A percentile compares a stretch with the other conserved stretches of the same genome.
These are phyloP conservation scores for Norana najaformis DNA, from an alignment of 2,888 invertebrate genomes.

Conservation along the genomic window DNA sequence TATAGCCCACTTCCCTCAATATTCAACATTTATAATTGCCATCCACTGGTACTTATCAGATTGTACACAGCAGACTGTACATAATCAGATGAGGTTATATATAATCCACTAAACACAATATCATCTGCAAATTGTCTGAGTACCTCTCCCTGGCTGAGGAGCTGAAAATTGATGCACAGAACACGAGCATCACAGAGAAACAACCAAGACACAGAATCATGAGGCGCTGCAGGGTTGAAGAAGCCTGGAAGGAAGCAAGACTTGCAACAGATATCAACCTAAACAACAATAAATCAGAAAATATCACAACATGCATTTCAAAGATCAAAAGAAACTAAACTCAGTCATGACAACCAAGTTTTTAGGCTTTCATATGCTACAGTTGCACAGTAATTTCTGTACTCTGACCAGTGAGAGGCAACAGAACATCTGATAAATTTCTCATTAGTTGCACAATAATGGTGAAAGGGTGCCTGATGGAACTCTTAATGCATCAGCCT, in stretches of 20 bases:
- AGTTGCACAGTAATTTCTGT: not conserved
- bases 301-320: constrained; percentile 39
- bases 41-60: not conserved
- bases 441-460: too few relatives aligned
- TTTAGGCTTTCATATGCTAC: not conserved
- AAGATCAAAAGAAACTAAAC: constrained; percentile 47
- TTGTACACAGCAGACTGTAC: not conserved
- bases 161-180: constrained; percentile 48
- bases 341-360: not conserved
- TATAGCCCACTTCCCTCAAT: not conserved
- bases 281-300: not conserved
- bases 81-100: not conserved
- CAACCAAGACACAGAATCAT: constrained; percentile 55
- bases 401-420: too few relatives aligned
- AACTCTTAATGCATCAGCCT: too few relatives aligned
- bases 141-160: constrained; percentile 21
- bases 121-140: not conserved
- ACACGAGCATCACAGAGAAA: constrained; percentile 53
- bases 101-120: not conserved
- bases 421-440: too few relatives aligned
- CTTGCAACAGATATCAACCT: constrained; percentile 48
- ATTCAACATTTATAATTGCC: not conserved
- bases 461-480: too few relatives aligned
- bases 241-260: constrained; percentile 59
- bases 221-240: constrained; percentile 55